Evolutionary conservation across 2,113 vertebrate genomes (phyloP).

Genomic region (Picathartes gymnocephalus): DNA sequence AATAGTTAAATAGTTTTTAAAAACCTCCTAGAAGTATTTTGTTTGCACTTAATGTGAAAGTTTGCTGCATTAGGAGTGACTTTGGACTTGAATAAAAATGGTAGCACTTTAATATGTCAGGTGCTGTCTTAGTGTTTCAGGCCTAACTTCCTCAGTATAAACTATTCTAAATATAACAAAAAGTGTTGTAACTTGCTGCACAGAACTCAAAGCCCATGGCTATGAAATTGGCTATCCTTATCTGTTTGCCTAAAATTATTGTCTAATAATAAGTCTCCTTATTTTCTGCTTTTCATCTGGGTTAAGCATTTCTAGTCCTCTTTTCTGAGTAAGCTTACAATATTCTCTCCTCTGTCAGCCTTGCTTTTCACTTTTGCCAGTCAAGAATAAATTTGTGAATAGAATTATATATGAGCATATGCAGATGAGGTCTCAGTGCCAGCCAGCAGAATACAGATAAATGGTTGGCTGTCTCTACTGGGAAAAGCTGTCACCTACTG

Average conservation of each 20-base stretch:
- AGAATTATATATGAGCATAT: neutral
- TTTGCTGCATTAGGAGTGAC: neutral
- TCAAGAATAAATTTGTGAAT: neutral
- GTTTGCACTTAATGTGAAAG: neutral
- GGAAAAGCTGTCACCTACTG: neutral
- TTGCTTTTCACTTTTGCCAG: neutral
- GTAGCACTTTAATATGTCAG: neutral
- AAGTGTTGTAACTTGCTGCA: neutral
- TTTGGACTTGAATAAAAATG: neutral
- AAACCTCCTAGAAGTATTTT: neutral
- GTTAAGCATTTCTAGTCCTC: neutral
- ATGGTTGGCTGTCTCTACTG: neutral
- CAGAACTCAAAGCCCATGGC: neutral
- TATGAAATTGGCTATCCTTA: neutral
- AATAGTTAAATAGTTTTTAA: neutral
- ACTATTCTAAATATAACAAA: neutral
- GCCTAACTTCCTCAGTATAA: neutral
- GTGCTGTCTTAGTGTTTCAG: neutral
- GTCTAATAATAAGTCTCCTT: too few species aligned
- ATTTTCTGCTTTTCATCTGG: neutral
- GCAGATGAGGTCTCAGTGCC: neutral
- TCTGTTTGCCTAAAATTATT: neutral
- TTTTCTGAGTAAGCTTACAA: neutral
- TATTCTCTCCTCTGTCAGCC: neutral
- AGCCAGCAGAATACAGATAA: neutral